Conservation (phyloP, 1,140 invertebrate species). For the Trichonephila clavata region DNA sequence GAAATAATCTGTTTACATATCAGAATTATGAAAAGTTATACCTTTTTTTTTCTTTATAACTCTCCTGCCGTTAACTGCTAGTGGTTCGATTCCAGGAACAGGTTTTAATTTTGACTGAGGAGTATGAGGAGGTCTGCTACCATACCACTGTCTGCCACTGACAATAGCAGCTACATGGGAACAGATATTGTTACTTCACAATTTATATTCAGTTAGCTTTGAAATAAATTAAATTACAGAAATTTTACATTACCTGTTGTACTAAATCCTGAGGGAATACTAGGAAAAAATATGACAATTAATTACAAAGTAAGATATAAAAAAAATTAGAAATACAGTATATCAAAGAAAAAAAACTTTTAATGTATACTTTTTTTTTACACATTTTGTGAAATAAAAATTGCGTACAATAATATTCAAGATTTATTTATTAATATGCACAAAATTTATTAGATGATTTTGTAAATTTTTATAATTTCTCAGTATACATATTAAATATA, state of each 20-base stretch:
- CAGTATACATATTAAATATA: no score
- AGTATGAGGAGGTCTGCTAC: conserved; percentile 30
- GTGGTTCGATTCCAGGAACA: conserved; percentile 66
- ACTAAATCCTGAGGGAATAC: background rate
- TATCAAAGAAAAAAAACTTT: background rate
- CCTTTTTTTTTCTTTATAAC: conserved; percentile 41
- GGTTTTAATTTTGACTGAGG: conserved; percentile 50
- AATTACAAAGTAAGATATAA: background rate
- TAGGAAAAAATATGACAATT: background rate
- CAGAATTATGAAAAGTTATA: background rate
- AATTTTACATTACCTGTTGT: background rate
- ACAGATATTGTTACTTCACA: background rate
- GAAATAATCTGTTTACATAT: no score
- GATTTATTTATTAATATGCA: no score
- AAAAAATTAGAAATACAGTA: no score
- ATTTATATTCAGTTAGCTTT: no score
- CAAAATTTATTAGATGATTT: no score
- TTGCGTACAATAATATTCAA: no score
- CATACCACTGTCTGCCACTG: conserved; percentile 51
- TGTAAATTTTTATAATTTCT: no score
- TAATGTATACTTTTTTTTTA: background rate
- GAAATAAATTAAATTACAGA: no score
- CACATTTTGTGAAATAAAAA: no score
- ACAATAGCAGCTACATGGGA: conserved; percentile 41
- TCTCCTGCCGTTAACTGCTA: background rate